Base-by-base conservation (phyloP, 2,888 invertebrate species). In the Melinopterus prodromus region DNA sequence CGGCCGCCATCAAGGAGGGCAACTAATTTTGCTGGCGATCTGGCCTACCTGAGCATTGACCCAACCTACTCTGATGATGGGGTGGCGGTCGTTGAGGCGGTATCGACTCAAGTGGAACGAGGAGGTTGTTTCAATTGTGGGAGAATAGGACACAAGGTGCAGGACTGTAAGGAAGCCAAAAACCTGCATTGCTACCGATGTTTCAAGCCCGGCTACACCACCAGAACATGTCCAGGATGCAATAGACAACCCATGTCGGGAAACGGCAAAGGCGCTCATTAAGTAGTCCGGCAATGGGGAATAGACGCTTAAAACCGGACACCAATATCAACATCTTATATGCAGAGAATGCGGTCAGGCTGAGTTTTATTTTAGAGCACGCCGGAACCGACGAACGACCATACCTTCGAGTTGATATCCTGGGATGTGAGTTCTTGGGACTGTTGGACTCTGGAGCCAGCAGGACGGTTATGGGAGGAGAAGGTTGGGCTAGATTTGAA, bases 21-120 rank as follows among this genome's bases (percentile, higher is more conserved):
- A 12, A 77, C 75, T 35, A 14, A 71, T 6, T 69, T 82, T 72
- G 81, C 78, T 70, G 80, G 80, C 3, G 82, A 81, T 16, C 75
- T 81, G 38, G 79, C 81, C 0, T 81, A 80, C 75, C 26, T 26
- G 26, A 26, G 26, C 26, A 26, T 26, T 26, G 26, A 26, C 3
- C 26, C 26, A 3, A 3, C 26, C 2, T 26, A 26, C 26, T 26
- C 26, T 26, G 1, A 26, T 26, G 26, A 26, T 26, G 26, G 26
- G 2, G 2, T 26, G 26, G 26, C 26, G 26, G 26, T 26, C 26
- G 26, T 26, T 26, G 26, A 26, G 26, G 26, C 26, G 3, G 26
- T 26, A 26, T 26, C 26, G 26, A 26, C 26, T 26, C 26, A 26
- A 26, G 26, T 26, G 26, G 26, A 26, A 26, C 26, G 26, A 26